These are phyloP conservation scores for Tinea trinotella DNA, from an alignment of 2,888 invertebrate genomes.

Conservation along the genomic window DNA sequence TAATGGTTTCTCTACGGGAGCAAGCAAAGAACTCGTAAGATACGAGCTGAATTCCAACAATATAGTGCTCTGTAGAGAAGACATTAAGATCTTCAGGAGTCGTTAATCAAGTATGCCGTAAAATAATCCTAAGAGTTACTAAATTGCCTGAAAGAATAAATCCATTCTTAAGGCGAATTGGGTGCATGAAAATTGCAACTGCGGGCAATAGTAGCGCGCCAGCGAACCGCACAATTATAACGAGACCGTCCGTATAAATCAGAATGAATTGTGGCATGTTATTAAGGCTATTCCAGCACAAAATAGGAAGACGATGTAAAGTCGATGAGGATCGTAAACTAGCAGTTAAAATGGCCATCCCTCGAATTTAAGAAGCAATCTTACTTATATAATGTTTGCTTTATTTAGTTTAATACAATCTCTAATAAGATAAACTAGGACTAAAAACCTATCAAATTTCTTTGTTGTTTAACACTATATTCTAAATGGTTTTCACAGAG, in stretches of 20 bases:
- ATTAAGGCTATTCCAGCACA: slow-evolving; percentile 63
- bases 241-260: slow-evolving; percentile 65
- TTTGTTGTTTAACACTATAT: too few species aligned
- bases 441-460: too few species aligned
- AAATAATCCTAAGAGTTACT: slow-evolving; percentile 45
- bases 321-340: slow-evolving; percentile 51
- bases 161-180: slow-evolving; percentile 54
- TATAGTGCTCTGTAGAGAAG: slow-evolving; percentile 2
- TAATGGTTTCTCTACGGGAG: background rate
- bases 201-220: slow-evolving; percentile 57
- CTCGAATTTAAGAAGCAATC: background rate
- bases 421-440: too few species aligned
- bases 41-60: background rate
- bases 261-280: slow-evolving; percentile 71
- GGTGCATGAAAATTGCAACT: slow-evolving; percentile 68
- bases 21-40: background rate
- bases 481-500: too few species aligned
- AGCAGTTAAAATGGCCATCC: slow-evolving; percentile 28
- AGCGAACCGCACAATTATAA: slow-evolving; percentile 69
- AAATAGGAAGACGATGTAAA: slow-evolving; percentile 54
- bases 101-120: slow-evolving; percentile 32
- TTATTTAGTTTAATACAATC: too few species aligned
- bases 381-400: too few species aligned
- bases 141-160: slow-evolving; percentile 64
- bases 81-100: slow-evolving; percentile 9